Evolutionary conservation across 1,140 invertebrate species (phyloP), one percentile per base, ranked within the genome.

Genomic region (Ceratina australensis): DNA sequence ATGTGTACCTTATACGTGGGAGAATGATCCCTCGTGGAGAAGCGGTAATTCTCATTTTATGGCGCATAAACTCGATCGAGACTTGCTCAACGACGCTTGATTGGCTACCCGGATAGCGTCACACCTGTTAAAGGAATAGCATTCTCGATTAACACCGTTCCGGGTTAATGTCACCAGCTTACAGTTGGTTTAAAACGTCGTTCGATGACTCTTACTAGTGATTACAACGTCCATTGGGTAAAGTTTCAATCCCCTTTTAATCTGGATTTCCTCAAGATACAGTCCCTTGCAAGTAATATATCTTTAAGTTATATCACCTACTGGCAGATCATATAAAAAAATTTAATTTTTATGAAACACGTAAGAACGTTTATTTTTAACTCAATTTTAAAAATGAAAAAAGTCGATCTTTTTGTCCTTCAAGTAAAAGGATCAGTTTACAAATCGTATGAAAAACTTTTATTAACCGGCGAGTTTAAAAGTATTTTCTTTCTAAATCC

Each of bases 31-130:
- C 63, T 77, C 50, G 24, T 54, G 18, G n/a, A 47, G 42, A 13
- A 33, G 52, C 22, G 64, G 80, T 76, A 81, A 82, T 88, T 81
- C 72, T 68, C 60, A 78, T 87, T 88, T 88, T 86, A 88, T 87
- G 83, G 81, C 61, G 28, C 78, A 86, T 86, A 85, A 88, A 86
- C 65, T 76, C 77, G 79, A 85, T 85, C 80, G 72, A 78, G 60
- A 60, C 68, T 63, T 80, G 76, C 76, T 78, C 73, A 77, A 65
- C 63, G 84, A 76, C 84, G 60, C 79, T 84, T 78, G 79, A 88
- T 88, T 88, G 87, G 80, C 72, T 81, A 82, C 67, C 60, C 72
- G 67, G 78, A 81, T 82, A 82, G 86, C 61, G 56, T 69, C 68
- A 15, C 72, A 59, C 76, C 69, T 72, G 67, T 86, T 80, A 84